Conservation (phyloP, 1,140 invertebrate genomes). For the Drosophila kikkawai region DNA sequence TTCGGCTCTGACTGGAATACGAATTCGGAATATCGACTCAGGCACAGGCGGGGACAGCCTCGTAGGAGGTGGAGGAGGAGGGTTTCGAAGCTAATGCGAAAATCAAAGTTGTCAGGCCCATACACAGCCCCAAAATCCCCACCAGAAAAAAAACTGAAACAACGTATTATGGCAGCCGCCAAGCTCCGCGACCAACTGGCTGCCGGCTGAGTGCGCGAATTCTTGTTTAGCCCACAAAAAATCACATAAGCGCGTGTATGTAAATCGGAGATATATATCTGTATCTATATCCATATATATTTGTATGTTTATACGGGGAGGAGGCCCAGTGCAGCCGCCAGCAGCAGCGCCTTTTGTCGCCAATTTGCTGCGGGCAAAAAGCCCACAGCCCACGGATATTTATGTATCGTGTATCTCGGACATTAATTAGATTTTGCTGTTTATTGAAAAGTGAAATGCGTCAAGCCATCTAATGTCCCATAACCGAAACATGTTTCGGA, state of each 20-base stretch:
- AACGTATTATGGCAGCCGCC: conserved; percentile 47
- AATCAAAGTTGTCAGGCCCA: conserved; percentile 73
- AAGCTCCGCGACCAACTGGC: conserved; percentile 41
- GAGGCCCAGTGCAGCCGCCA: conserved; percentile 41
- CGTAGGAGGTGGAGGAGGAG: not conserved
- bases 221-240: conserved; percentile 72
- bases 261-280: conserved; percentile 30
- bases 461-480: conserved; percentile 38
- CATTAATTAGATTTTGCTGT: conserved; percentile 66
- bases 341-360: conserved; percentile 54
- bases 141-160: conserved; percentile 42
- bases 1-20: conserved; percentile 67
- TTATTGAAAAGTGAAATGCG: conserved; percentile 57
- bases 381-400: conserved; percentile 36
- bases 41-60: not conserved
- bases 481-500: conserved; percentile 45
- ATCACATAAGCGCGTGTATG: conserved; percentile 22
- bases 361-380: conserved; percentile 49
- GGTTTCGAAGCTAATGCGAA: conserved; percentile 59
- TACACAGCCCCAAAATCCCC: conserved; percentile 32
- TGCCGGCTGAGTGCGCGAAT: conserved; percentile 59
- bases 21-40: conserved; percentile 43
- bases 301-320: conserved; percentile 4
- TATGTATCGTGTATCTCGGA: conserved; percentile 39
- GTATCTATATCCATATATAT: conserved; percentile 8